Base-by-base conservation (phyloP, 30 jellyfish, hydroid and myxozoan species). In the Turritopsis rubra region DNA sequence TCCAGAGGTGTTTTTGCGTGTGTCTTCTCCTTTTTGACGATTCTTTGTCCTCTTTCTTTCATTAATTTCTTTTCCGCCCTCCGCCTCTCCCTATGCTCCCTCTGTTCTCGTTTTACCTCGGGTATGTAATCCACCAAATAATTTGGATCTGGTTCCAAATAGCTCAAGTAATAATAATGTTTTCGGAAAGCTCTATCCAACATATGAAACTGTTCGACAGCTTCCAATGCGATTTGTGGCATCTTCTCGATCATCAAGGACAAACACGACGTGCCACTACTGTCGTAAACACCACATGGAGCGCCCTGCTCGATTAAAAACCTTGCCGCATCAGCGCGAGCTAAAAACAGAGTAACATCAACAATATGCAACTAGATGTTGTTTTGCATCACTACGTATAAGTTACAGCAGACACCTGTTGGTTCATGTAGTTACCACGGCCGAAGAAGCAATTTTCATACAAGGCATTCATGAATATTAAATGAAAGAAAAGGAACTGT, bases 151-250 rank as follows among this genome's bases (percentile, higher is more conserved):
- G 85, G 87, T 83, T 94, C 99, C 72, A 94, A 68, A 70, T 85
- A 89, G 75, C 91, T 79, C 72, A 94, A 75, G 84, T 94, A 89
- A 73, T 89, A 94, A 80, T 89, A 94, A 84, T 94, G 99, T 83
- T 94, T 94, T 52, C 99, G 90, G 80, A 94, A 94, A 1, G 99
- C 99, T 73, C 99, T 31, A 52, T 94, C 99, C 28, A 94, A 83
- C 87, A 89, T 28, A 66, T 94, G 99, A 79, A 94, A 94, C 87
- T 94, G 99, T 71, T 94, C 99, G 52, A 89, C 94, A 30, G 97
- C 99, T 92, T 94, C 99, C 29, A 94, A 82, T 30, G 99, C 99
- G 72, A 94, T 89, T 28, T 94, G 97, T 7, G 99, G 99, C 97
- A 94, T 94, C 89, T 94, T 93, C 75, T 94, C 99, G 83, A 94